These are phyloP conservation scores for Sinocyclocheilus grahami DNA, from an alignment of 2,113 vertebrate genomes.

Conservation along the genomic window DNA sequence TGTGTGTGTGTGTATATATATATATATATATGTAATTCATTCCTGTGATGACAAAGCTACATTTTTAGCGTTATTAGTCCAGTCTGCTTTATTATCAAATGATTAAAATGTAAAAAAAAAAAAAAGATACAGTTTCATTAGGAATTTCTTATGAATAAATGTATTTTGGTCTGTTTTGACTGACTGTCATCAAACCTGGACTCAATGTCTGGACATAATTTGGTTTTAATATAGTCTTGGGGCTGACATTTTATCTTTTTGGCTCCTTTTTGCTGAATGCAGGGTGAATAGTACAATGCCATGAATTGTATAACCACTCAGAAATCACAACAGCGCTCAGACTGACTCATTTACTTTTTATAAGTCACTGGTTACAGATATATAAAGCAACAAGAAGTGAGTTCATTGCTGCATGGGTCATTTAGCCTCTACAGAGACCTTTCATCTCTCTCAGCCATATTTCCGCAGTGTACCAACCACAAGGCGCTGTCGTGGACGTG, in stretches of 20 bases:
- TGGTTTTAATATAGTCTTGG: slow-evolving; percentile 1
- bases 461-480: not conserved
- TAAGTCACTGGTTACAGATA: not conserved
- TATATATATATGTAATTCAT: too few relatives aligned
- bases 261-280: not conserved
- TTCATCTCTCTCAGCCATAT: not conserved
- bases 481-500: slow-evolving; percentile 15
- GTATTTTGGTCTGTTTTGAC: not conserved
- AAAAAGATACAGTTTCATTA: too few relatives aligned
- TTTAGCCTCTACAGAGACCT: slow-evolving; percentile 1
- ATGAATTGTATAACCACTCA: not conserved
- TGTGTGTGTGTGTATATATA: too few relatives aligned
- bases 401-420: not conserved
- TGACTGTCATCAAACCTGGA: not conserved
- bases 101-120: too few relatives aligned
- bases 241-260: not conserved
- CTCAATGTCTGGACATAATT: slow-evolving; percentile 1
- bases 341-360: not conserved
- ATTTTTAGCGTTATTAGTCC: too few relatives aligned
- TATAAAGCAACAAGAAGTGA: not conserved
- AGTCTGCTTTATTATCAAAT: too few relatives aligned
- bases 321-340: slow-evolving; percentile 17
- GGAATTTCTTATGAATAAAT: too few relatives aligned
- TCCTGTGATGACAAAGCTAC: too few relatives aligned
- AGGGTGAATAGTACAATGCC: not conserved